A percentile compares a stretch with the other conserved stretches of the same genome.
phyloP scores from a whole-genome alignment of 2,888 invertebrate species.

The Anodontia alba region DNA sequence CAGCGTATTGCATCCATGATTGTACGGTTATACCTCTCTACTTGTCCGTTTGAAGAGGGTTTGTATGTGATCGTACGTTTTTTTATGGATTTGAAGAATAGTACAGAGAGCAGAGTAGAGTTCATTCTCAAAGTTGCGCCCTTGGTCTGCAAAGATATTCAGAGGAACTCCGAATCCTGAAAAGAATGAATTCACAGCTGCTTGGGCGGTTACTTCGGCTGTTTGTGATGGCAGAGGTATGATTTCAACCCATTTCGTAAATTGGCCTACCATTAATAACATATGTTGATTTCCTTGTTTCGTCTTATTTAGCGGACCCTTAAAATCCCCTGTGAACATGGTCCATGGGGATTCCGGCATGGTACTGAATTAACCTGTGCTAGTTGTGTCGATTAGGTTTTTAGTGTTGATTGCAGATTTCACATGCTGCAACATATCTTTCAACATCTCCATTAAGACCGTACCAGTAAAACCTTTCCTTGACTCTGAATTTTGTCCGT shows the following conservation, averaged over 20 bases:
- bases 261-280: no score
- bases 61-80: no score
- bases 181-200: constrained; percentile 7
- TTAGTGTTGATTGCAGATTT: neutral
- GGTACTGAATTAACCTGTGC: neutral
- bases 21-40: no score
- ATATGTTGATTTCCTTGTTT: neutral
- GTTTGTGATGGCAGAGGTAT: no score
- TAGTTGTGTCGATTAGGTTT: neutral
- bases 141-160: neutral
- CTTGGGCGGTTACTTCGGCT: no score
- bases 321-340: neutral
- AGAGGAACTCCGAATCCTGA: constrained; percentile 4
- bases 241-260: no score
- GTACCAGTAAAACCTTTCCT: constrained; percentile 30
- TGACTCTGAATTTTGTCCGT: constrained; percentile 8
- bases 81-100: neutral
- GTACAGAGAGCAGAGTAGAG: constrained; percentile 12
- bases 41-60: no score
- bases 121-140: constrained; percentile 17
- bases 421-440: neutral
- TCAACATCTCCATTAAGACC: constrained; percentile 16
- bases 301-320: neutral
- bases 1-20: no score
- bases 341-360: neutral